Evolutionary conservation across 1,140 invertebrate genomes (phyloP).

Genomic region (Pachypeltis micranthus): DNA sequence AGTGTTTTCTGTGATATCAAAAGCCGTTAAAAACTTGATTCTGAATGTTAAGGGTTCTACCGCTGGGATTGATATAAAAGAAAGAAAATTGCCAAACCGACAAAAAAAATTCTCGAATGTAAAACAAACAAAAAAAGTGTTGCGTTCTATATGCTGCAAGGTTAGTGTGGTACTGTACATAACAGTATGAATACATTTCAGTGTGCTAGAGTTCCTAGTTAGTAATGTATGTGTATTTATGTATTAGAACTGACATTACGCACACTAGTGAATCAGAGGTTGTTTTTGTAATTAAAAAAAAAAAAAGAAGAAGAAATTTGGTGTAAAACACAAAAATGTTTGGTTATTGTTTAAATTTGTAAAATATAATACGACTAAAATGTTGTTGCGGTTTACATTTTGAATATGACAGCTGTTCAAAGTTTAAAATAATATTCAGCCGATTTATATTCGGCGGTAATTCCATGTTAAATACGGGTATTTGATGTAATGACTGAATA

Average conservation of each 20-base stretch:
- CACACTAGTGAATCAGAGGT: constrained; percentile 24
- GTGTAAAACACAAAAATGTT: constrained; percentile 9
- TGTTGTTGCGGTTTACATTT: constrained; percentile 22
- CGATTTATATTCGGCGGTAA: constrained; percentile 23
- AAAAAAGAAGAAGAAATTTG: constrained; percentile 12
- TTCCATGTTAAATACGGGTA: constrained; percentile 27
- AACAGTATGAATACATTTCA: constrained; percentile 20
- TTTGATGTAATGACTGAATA: constrained; percentile 26
- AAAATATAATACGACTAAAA: constrained; percentile 15
- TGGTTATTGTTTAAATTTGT: too few relatives aligned
- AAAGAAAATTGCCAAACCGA: too few relatives aligned
- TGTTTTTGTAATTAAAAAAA: constrained; percentile 23
- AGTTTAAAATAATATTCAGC: constrained; percentile 17
- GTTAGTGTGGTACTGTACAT: constrained; percentile 19
- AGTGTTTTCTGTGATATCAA: constrained; percentile 19
- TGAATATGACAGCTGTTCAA: constrained; percentile 13
- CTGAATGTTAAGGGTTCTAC: neutral
- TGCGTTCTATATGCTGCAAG: constrained; percentile 21
- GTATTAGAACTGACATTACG: constrained; percentile 23
- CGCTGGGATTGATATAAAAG: too few relatives aligned
- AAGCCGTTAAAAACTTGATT: constrained; percentile 10
- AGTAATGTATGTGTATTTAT: constrained; percentile 23
- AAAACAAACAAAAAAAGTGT: constrained; percentile 16
- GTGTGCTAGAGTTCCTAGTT: constrained; percentile 24
- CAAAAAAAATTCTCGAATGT: neutral